These are phyloP conservation scores for Orestias chungarensis DNA, from an alignment of 2,797 vertebrate genomes.

Conservation along the genomic window DNA sequence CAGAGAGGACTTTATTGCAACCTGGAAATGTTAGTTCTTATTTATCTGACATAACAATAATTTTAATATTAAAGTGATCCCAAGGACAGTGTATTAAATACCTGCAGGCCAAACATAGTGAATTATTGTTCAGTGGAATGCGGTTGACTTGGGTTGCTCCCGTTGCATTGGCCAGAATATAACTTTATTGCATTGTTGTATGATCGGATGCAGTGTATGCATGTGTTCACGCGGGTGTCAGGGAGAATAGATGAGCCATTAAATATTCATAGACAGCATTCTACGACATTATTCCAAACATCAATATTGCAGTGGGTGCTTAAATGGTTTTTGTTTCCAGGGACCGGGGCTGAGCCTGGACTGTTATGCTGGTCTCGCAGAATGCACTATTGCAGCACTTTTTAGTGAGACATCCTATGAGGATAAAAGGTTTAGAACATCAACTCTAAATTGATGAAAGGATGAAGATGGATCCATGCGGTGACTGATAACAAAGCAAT, in stretches of 20 bases:
- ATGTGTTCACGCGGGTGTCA: constrained; percentile 36
- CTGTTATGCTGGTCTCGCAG: constrained; percentile 71
- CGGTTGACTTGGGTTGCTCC: background rate
- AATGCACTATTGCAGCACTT: constrained; percentile 33
- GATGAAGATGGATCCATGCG: constrained; percentile 7
- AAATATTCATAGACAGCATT: constrained; percentile 87
- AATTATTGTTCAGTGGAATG: background rate
- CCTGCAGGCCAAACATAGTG: background rate
- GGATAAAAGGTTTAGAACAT: constrained; percentile 39
- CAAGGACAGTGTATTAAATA: background rate
- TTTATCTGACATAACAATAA: background rate
- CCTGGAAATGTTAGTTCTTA: background rate
- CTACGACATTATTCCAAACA: constrained; percentile 83
- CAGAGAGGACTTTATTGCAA: background rate
- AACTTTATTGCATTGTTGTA: constrained; percentile 27
- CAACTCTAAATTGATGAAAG: constrained; percentile 29
- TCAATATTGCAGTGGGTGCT: constrained; percentile 89
- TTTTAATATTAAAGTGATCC: background rate
- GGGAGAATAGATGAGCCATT: constrained; percentile 60
- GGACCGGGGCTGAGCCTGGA: constrained; percentile 64
- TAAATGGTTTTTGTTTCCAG: constrained; percentile 85
- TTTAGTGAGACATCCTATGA: constrained; percentile 26
- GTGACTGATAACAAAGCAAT: constrained; percentile 8
- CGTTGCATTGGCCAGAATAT: constrained; percentile 21
- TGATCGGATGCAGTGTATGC: constrained; percentile 31